Conservation (phyloP, 2,113 vertebrate genomes). For the Elephas maximus region DNA sequence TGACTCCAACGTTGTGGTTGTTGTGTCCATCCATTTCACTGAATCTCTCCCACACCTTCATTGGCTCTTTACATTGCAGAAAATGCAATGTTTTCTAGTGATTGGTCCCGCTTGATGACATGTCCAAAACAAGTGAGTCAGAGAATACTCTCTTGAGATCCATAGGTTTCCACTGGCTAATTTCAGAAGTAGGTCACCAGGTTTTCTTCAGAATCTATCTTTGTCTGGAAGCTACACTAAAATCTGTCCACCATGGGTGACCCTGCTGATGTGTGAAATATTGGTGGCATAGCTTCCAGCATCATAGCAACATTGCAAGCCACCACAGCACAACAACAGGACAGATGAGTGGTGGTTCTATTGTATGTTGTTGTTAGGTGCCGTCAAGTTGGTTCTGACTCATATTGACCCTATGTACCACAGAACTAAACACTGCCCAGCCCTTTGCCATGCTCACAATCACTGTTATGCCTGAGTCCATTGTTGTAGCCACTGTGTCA, state of each 20-base stretch:
- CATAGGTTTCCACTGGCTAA: background rate
- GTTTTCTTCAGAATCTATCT: background rate
- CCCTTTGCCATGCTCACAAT: too few species aligned
- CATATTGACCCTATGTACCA: too few species aligned
- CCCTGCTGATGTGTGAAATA: background rate
- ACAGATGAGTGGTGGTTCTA: background rate
- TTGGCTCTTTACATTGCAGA: background rate
- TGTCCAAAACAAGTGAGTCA: background rate
- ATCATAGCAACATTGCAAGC: background rate
- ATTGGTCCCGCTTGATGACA: background rate
- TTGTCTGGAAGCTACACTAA: background rate
- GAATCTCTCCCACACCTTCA: background rate
- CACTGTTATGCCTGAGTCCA: too few species aligned
- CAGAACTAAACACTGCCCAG: too few species aligned
- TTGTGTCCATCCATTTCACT: background rate
- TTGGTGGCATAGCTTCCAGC: background rate
- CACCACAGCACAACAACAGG: background rate
- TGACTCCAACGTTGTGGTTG: background rate
- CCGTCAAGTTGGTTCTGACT: too few species aligned
- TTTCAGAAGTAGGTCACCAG: background rate
- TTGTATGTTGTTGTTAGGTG: background rate
- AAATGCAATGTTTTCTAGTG: background rate
- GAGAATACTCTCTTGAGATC: background rate
- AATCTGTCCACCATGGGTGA: background rate
- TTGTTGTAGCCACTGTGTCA: too few species aligned